Evolutionary conservation across 2,797 vertebrate species (phyloP), one percentile per base, ranked within the genome.

Genomic region (Sebastolobus alascanus): DNA sequence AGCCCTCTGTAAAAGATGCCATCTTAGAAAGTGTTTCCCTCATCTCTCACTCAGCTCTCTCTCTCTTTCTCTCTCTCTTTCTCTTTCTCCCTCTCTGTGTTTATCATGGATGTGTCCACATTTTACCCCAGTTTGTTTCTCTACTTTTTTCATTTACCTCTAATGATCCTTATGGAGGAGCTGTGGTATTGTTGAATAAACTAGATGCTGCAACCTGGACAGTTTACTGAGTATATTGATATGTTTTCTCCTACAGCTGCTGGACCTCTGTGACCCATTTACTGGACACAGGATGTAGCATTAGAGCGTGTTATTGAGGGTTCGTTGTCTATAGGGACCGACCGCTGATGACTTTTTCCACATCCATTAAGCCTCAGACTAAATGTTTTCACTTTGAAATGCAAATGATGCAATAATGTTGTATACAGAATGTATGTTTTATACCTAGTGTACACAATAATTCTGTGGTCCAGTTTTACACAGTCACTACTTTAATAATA

Each of bases 211-310:
- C 14, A 71, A 77, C 52, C 22, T 25, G 52, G 46, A 5, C 60
- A 20, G 18, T 66, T 63, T 43, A 64, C 61, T 33, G 46, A 82
- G 25, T 27, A 13, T 38, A 65, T 73, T 71, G 58, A 76, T 67
- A 66, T 63, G 68, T 80, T 88, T 79, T 80, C 54, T 81, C 77
- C 67, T 55, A 13, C 75, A 87, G 77, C 33, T 37, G 4, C 68
- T 59, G 69, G 27, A 63, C 65, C 12, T 59, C 50, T 38, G 31
- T 22, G 10, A n/a, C 35, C 60, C 72, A 54, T 75, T 86, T 59
- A 69, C 58, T 35, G 38, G 70, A 71, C 38, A 60, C 16, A 67
- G 20, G 6, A 79, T 64, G 50, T 69, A 37, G 50, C 18, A 83
- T 67, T 35, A 40, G 25, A 65, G 8, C 8, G 11, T 64, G 58